Conservation (phyloP, 2,888 invertebrate species). For the Icerya purchasi region DNA sequence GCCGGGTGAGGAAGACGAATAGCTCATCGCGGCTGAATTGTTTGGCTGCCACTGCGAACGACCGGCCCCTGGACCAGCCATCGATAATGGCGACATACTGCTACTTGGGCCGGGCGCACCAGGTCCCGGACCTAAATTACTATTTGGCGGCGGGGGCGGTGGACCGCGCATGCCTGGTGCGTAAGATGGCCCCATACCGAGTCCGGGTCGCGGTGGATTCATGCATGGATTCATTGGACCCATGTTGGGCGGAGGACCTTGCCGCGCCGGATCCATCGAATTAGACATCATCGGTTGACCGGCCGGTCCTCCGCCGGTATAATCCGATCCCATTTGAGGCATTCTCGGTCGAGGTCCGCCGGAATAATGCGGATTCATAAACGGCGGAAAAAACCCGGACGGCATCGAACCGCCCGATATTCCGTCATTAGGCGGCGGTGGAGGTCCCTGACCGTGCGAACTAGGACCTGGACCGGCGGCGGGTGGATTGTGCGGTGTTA, state of each 20-base stretch:
- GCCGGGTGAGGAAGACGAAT: conserved; percentile 89
- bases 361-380: conserved; percentile 59
- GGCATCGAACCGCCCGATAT: conserved; percentile 91
- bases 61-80: conserved; percentile 43
- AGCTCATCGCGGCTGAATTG: conserved; percentile 75
- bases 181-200: conserved; percentile 67
- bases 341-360: conserved; percentile 35
- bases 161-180: conserved; percentile 57
- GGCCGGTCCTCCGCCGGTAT: conserved; percentile 72
- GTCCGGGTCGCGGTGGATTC: conserved; percentile 73
- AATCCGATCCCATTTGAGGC: conserved; percentile 86
- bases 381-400: conserved; percentile 88
- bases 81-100: conserved; percentile 67
- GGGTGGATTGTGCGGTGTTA: conserved; percentile 23
- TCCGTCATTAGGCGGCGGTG: conserved; percentile 46
- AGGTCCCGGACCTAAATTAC: conserved; percentile 32
- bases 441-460: conserved; percentile 64
- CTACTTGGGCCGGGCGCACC: conserved; percentile 25
- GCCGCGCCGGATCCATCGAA: conserved; percentile 78
- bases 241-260: conserved; percentile 62
- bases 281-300: conserved; percentile 95
- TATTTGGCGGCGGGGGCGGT: conserved; percentile 41
- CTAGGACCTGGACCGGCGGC: conserved; percentile 71
- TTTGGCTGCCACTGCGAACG: conserved; percentile 74
- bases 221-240: conserved; percentile 80